Evolutionary conservation across 2,888 invertebrate genomes (phyloP).

Genomic region (Acanthopleura granulata): DNA sequence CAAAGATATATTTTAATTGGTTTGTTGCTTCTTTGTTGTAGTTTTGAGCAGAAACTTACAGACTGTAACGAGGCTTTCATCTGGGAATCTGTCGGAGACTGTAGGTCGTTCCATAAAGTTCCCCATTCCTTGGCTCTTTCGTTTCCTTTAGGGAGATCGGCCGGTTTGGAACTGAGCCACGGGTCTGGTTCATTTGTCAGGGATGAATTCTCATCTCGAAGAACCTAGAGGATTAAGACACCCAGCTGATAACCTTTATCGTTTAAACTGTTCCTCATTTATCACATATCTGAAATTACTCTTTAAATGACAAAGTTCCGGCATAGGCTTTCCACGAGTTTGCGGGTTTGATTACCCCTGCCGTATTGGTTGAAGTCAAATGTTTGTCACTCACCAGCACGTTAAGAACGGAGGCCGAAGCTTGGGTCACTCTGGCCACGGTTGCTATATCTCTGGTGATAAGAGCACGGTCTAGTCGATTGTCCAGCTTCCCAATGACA

Average conservation of each 20-base stretch:
- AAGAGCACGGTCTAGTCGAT: not conserved
- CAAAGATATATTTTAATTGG: no score
- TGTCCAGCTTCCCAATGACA: not conserved
- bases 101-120: not conserved
- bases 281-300: no score
- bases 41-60: no score
- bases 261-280: no score
- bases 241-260: no score
- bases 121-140: not conserved
- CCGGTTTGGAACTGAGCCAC: not conserved
- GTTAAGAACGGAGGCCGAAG: not conserved
- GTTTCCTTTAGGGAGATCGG: not conserved
- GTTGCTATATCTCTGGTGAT: not conserved
- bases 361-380: no score
- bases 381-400: not conserved
- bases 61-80: no score
- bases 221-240: not conserved
- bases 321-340: no score
- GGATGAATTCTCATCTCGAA: not conserved
- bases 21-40: no score
- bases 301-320: no score
- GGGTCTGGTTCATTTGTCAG: not conserved
- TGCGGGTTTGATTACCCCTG: no score
- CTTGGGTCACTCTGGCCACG: not conserved
- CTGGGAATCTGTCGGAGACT: not conserved